Evolutionary conservation across 2,888 invertebrate genomes (phyloP), one percentile per base, ranked within the genome.

Genomic region (Platycheirus albimanus): DNA sequence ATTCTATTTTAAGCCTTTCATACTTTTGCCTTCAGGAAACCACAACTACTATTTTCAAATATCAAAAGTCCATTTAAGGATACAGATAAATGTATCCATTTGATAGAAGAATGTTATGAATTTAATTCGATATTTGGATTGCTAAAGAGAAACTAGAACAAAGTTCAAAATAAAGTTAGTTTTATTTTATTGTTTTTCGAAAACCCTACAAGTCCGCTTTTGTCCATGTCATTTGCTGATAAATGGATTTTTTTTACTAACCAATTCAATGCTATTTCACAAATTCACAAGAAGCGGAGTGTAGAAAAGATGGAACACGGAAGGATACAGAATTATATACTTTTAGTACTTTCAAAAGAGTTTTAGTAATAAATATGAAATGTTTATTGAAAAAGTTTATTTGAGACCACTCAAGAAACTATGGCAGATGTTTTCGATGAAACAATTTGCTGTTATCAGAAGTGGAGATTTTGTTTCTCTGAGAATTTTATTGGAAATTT

Each of bases 181-280:
- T 54, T 24, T 38, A n/a, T 38, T 36, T 58, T 58, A 28, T 61
- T 43, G 43, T 8, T 61, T 17, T 61, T 28, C 13, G n/a, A 43
- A 61, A n/a, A 28, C 20, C n/a, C 43, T 15, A 17, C 17, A n/a
- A n/a, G 13, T 24, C 43, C 6, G 51, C 4, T 24, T 11, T 24
- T n/a, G 47, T 11, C 6, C 17, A 3, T 20, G 19, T 11, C 28
- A 20, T 61, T 61, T 43, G 17, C 58, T 30, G 45, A 61, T 61
- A 61, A 61, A 45, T 61, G 61, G 61, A 61, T 61, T 61, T 24
- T 19, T 30, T 61, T 33, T 28, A 30, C 45, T 45, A 28, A 19
- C 45, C 45, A 28, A 43, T 43, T 43, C 28, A 43, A 17, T 17
- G 17, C 11, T 17, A n/a, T 28, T 41, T 24, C 11, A 24, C 6